Evolutionary conservation across 2,888 invertebrate genomes (phyloP), one percentile per base, ranked within the genome.

Genomic region (Cancer borealis): DNA sequence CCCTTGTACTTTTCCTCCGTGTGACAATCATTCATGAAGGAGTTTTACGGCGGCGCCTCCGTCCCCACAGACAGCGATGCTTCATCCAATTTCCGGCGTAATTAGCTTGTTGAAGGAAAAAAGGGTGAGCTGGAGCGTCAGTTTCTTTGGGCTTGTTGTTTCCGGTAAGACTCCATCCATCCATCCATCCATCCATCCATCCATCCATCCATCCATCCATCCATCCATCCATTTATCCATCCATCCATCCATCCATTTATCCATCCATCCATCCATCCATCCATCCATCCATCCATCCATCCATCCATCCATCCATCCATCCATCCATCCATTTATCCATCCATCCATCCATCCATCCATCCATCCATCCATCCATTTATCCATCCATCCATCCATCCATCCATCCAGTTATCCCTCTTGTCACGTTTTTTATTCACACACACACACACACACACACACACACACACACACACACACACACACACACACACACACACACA

Each of bases 11-110:
- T n/a, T 66, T 17, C n/a, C 26, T 79, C 73, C 6, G 73, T 79
- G 10, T 79, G 73, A 26, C 73, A 79, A 79, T 79, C 73, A 79
- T 79, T 79, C 73, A n/a, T 26, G 73, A 26, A 26, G 10, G 73
- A 79, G 26, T 79, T 79, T 79, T 79, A 79, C 26, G n/a, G 26
- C 26, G 26, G 73, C 26, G 73, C 73, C 73, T 79, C 73, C 73
- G 73, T 79, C 73, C 73, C n/a, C 73, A 79, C 73, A 79, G 73
- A 79, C 73, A 79, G 73, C 26, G 73, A 8, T 79, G 73, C 73
- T 79, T 79, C 26, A 79, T 79, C 73, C 73, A 79, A 79, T 79
- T 79, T 79, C 73, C 73, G 73, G 10, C 26, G 73, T 79, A 79
- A 79, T 79, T 79, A 79, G 26, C 73, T 26, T 26, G 10, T 26